Conservation (phyloP, 2,797 vertebrate genomes). For the Echiichthys vipera region DNA sequence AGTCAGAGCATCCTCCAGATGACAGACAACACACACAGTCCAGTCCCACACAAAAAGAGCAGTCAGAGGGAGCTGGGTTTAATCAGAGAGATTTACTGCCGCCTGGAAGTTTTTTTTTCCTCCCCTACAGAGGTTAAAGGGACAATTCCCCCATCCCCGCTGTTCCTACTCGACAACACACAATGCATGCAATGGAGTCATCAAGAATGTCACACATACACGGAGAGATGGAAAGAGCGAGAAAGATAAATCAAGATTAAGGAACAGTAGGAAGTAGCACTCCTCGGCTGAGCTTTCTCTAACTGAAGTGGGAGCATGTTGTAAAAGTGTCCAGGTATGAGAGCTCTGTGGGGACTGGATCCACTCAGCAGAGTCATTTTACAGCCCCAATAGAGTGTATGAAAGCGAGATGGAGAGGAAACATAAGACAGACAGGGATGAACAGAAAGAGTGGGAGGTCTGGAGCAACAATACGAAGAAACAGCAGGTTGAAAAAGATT, state of each 20-base stretch:
- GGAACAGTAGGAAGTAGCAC: constrained; percentile 42
- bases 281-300: constrained; percentile 28
- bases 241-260: constrained; percentile 48
- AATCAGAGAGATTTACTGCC: constrained; percentile 82
- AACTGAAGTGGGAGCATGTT: constrained; percentile 10
- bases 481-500: constrained; percentile 19
- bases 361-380: constrained; percentile 43
- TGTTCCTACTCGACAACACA: constrained; percentile 62
- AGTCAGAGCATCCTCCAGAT: constrained; percentile 64
- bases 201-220: constrained; percentile 52
- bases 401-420: constrained; percentile 14
- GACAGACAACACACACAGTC: constrained; percentile 63
- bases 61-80: constrained; percentile 70
- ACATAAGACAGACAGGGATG: constrained; percentile 23
- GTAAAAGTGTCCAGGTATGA: constrained; percentile 44
- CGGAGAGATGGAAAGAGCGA: constrained; percentile 6
- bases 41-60: constrained; percentile 59
- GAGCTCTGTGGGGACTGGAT: constrained; percentile 39
- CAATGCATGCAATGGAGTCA: constrained; percentile 58
- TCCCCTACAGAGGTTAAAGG: constrained; percentile 69
- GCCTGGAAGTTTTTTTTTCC: constrained; percentile 45
- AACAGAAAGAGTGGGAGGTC: constrained; percentile 19
- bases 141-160: constrained; percentile 47
- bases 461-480: constrained; percentile 27
- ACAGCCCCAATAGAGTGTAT: constrained; percentile 16